phyloP scores from a whole-genome alignment of 2,797 vertebrate species.

The Threskiornis aethiopicus region DNA sequence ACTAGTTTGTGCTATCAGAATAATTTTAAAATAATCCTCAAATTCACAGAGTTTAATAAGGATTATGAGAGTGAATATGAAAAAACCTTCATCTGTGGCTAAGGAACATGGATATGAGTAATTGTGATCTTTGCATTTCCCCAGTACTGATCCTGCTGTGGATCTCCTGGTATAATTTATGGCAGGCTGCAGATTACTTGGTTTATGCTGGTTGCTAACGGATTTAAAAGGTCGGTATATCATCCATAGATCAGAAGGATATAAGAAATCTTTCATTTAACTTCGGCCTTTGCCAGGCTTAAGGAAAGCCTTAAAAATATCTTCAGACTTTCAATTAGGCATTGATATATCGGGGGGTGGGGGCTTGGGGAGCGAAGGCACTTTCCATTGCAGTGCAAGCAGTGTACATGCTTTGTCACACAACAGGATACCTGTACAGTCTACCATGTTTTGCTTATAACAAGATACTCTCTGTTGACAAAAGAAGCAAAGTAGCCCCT shows the following conservation, averaged over 20 bases:
- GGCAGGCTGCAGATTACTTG: not conserved
- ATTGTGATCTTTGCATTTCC: not conserved
- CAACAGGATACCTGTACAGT: not conserved
- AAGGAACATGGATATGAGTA: not conserved
- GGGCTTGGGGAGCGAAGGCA: too few relatives aligned
- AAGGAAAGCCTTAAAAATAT: not conserved
- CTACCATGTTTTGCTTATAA: not conserved
- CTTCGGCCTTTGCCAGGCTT: not conserved
- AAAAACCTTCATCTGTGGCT: not conserved
- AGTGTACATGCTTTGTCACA: not conserved
- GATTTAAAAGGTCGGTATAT: not conserved
- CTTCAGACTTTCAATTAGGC: not conserved
- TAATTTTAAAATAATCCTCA: slow-evolving; percentile 16
- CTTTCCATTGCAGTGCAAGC: not conserved
- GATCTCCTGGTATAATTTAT: not conserved
- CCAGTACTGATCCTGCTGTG: not conserved
- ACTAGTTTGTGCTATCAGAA: slow-evolving; percentile 43
- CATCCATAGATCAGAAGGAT: not conserved
- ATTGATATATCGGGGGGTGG: not conserved
- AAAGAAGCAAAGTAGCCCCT: not conserved
- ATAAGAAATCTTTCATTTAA: not conserved
- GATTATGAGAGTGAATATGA: not conserved
- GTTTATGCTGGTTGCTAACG: not conserved
- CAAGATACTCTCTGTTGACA: not conserved
- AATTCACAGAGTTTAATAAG: slow-evolving; percentile 40